A percentile compares a stretch with the other conserved stretches of the same genome.
phyloP scores from a whole-genome alignment of 2,113 vertebrate genomes.

The Nyctibius bracteatus region DNA sequence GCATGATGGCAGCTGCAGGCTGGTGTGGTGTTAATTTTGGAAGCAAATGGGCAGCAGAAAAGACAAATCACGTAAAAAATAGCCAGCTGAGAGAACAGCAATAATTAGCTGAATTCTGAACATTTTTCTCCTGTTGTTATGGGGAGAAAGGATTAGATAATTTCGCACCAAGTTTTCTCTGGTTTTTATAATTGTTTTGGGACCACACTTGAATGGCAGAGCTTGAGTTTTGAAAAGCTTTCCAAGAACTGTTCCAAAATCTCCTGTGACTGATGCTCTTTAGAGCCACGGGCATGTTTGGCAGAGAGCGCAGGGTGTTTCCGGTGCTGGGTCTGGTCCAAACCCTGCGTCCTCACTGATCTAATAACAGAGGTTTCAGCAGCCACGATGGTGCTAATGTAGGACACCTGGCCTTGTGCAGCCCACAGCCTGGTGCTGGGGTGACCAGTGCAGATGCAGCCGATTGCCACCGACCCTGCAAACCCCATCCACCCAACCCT shows the following conservation, averaged over 20 bases:
- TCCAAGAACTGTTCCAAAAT: conserved; percentile 1
- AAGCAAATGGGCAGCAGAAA: not conserved
- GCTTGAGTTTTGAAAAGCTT: not conserved
- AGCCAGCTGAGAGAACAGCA: not conserved
- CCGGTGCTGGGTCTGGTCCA: not conserved
- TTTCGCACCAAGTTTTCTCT: not conserved
- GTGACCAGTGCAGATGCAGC: not conserved
- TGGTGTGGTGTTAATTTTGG: conserved; percentile 2
- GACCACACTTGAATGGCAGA: not conserved
- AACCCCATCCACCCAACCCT: not conserved
- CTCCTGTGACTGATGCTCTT: not conserved
- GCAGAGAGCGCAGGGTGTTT: not conserved
- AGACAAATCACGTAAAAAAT: not conserved
- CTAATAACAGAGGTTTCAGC: rapidly evolving
- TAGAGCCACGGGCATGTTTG: not conserved
- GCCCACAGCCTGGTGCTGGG: not conserved
- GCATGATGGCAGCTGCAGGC: conserved; percentile 38
- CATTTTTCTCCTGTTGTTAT: not conserved
- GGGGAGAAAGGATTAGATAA: not conserved
- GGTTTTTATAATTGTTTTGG: not conserved
- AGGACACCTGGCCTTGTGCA: not conserved
- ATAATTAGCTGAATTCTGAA: conserved; percentile 9
- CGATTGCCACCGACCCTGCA: not conserved
- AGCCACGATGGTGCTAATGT: not conserved
- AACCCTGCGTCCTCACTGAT: not conserved